Conservation (phyloP, 2,113 vertebrate genomes). For the Synodontis membranacea region DNA sequence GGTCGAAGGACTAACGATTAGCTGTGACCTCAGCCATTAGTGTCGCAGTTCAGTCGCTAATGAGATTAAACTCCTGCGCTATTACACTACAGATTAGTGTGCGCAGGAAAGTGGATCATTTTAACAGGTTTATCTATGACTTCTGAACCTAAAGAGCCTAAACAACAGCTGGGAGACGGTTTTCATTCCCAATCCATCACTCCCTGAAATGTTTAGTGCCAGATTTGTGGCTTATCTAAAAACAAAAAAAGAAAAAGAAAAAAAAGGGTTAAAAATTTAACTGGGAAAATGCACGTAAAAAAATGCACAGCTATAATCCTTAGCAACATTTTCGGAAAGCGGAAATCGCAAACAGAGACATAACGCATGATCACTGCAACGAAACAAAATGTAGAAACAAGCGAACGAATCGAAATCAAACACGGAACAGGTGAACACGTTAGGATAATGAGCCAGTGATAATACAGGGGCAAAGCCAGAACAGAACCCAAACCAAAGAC, state of each 20-base stretch:
- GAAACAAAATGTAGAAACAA: background rate
- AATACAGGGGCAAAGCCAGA: background rate
- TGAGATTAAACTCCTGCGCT: conserved; percentile 4
- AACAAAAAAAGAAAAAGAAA: background rate
- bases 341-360: background rate
- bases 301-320: no score
- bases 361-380: background rate
- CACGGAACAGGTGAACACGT: background rate
- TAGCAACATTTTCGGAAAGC: background rate
- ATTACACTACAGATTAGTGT: background rate
- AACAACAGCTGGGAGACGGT: background rate
- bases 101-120: background rate
- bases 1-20: background rate
- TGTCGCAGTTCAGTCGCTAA: background rate
- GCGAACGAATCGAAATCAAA: background rate
- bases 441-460: background rate
- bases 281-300: no score
- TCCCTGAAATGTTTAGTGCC: background rate
- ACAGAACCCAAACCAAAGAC: background rate
- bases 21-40: conserved; percentile 11
- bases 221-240: background rate
- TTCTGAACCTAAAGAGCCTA: background rate
- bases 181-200: background rate
- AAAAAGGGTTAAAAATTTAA: no score
- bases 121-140: conserved; percentile 20